Base-by-base conservation (phyloP, 1,140 invertebrate species). In the Bombyx mori region DNA sequence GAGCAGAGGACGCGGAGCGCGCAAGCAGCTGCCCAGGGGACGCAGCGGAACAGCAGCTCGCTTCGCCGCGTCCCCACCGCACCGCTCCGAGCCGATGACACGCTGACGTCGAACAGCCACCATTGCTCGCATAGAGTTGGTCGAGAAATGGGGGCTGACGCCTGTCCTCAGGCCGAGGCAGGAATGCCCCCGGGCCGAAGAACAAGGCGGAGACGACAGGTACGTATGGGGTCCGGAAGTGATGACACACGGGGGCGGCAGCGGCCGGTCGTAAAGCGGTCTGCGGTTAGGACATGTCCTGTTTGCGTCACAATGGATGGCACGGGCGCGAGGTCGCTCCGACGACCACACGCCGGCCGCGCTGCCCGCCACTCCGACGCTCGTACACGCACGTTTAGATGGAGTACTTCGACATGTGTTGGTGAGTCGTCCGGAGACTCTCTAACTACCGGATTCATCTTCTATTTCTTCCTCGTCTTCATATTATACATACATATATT, bases 91-190 rank as follows among this genome's bases (percentile, higher is more conserved):
- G 64, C 77, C 77, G 74, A 86, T 86, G 83, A 82, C 78, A 76
- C 66, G 79, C 83, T 81, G 75, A 75, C 56, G 60, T 84, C 74
- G 79, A 84, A 66, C 80, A 82, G 91, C 90, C 93, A 96, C 94
- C 93, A 96, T 97, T 97, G 95, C 95, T 91, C 94, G 94, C 90
- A 94, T 96, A 93, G 94, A 96, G 92, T 95, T 96, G 90, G 93
- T 95, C 90, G 95, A 96, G 91, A 95, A 95, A 95, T 96, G 95
- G 95, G 95, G 95, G 93, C 93, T 96, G 89, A 95, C 94, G 91
- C 95, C 95, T 92, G 95, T 96, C 93, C 93, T 96, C 91, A 94
- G 93, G 91, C 94, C 95, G 92, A 94, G 94, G 92, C 94, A 95
- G 93, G 94, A 95, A 91, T 93, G 92, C 92, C 94, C 93, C 93